phyloP scores from a whole-genome alignment of 2,797 vertebrate species.

The Halcyon smyrnensis region DNA sequence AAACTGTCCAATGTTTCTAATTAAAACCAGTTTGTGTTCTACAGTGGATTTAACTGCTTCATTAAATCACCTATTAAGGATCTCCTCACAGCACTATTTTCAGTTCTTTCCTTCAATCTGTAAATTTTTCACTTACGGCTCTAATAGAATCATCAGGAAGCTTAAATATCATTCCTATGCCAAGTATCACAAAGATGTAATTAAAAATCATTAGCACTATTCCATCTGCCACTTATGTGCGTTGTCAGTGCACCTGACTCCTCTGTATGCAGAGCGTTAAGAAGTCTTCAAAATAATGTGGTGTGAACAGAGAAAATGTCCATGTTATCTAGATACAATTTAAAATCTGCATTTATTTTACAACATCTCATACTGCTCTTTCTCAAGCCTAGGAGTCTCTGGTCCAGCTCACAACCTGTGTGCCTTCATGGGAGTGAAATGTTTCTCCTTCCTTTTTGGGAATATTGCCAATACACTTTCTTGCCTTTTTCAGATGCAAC shows the following conservation, averaged over 20 bases:
- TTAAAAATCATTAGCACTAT: conserved; percentile 40
- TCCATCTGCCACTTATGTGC: conserved; percentile 24
- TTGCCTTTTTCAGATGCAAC: not conserved
- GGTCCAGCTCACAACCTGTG: not conserved
- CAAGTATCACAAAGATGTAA: conserved; percentile 49
- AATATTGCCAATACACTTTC: not conserved
- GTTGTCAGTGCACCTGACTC: conserved; percentile 22
- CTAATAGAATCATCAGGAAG: conserved; percentile 23
- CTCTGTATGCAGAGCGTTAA: not conserved
- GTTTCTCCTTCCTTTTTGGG: not conserved
- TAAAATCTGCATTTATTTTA: not conserved
- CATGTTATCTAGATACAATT: not conserved
- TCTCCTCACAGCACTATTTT: not conserved
- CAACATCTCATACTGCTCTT: not conserved
- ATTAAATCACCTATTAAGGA: not conserved
- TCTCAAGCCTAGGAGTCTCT: not conserved
- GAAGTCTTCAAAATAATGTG: conserved; percentile 24
- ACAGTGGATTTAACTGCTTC: conserved; percentile 35
- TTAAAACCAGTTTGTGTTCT: conserved; percentile 47
- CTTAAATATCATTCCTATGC: conserved; percentile 39
- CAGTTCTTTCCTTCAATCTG: not conserved
- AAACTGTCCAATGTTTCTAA: conserved; percentile 1
- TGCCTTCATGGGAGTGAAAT: not conserved
- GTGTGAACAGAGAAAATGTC: not conserved
- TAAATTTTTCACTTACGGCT: conserved; percentile 9